Conservation (phyloP, 2,113 vertebrate species). For the Eolophus roseicapilla region DNA sequence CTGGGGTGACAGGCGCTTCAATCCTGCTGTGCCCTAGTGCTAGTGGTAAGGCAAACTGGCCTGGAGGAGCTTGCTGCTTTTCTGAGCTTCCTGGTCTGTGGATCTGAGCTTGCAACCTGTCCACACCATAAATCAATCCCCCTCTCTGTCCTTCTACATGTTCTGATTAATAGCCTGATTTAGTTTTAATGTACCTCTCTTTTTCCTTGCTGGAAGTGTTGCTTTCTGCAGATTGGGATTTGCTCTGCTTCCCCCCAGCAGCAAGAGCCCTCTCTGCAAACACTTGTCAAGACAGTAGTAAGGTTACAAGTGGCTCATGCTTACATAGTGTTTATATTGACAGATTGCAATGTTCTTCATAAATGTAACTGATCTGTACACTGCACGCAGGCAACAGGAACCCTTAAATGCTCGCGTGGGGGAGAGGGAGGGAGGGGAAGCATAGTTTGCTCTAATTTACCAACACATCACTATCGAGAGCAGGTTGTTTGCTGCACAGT, state of each 20-base stretch:
- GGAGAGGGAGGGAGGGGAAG: constrained; percentile 27
- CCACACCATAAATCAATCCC: not conserved
- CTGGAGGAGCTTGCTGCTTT: not conserved
- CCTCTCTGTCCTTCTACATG: not conserved
- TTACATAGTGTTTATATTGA: constrained; percentile 64
- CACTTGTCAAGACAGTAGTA: constrained; percentile 44
- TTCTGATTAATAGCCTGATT: not conserved
- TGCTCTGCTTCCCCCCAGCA: not conserved
- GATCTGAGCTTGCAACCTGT: not conserved
- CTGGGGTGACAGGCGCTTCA: not conserved
- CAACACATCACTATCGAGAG: accelerated
- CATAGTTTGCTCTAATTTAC: constrained; percentile 57
- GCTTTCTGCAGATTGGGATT: not conserved
- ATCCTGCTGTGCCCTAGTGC: not conserved
- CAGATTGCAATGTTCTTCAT: constrained; percentile 67
- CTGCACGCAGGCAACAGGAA: constrained; percentile 67
- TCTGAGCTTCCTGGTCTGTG: not conserved
- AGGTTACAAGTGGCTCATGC: constrained; percentile 39
- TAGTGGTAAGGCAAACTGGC: not conserved
- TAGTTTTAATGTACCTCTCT: not conserved
- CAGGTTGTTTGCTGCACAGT: not conserved
- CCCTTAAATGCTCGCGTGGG: constrained; percentile 37
- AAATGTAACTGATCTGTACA: constrained; percentile 21
- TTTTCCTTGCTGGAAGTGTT: not conserved
- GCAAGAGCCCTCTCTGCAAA: not conserved